Percentiles rank a stretch among this genome's conserved stretches.
Conservation (phyloP, 2,113 vertebrate genomes). For the Artemisiospiza belli region DNA sequence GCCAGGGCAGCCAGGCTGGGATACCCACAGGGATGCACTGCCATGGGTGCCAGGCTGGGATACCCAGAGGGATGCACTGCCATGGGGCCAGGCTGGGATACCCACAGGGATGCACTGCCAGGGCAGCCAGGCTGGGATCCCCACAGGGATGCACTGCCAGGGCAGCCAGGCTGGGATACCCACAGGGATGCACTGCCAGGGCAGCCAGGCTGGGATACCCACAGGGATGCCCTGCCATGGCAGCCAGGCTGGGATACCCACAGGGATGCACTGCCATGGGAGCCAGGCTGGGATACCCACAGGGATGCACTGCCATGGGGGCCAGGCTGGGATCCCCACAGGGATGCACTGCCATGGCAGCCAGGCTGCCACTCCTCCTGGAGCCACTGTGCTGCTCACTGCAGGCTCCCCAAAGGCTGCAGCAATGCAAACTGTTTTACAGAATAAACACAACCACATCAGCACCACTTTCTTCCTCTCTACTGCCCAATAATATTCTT, state of each 20-base stretch:
- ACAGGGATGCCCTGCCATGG: too few species aligned
- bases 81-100: too few species aligned
- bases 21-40: accelerated
- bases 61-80: accelerated
- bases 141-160: too few species aligned
- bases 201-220: too few species aligned
- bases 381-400: background rate
- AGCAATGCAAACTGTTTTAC: background rate
- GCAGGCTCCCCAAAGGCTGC: background rate
- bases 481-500: background rate
- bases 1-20: accelerated
- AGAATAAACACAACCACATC: slow-evolving; percentile 17
- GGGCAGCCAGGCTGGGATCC: too few species aligned
- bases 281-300: accelerated
- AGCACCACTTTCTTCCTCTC: background rate
- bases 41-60: accelerated
- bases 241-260: accelerated
- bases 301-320: background rate
- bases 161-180: too few species aligned
- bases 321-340: accelerated
- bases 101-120: too few species aligned
- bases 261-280: accelerated
- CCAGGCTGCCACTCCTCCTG: background rate
- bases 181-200: too few species aligned
- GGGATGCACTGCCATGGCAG: accelerated